Base-by-base conservation (phyloP, 1,140 invertebrate genomes). In the Pogonus chalceus region DNA sequence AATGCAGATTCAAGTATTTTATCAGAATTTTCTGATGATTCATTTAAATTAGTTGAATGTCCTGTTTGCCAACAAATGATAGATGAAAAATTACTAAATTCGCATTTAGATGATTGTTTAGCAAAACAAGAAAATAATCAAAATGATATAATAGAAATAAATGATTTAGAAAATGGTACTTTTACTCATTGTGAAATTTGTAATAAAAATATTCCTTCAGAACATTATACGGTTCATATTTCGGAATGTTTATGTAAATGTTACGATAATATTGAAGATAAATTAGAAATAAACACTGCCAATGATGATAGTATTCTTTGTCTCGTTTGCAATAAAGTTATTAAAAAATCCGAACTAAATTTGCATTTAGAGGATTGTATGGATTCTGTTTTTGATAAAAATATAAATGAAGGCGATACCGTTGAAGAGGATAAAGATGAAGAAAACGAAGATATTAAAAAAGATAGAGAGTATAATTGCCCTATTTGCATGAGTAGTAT, bases 291-390 rank as follows among this genome's bases (percentile, higher is more conserved):
- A 52, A 51, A 55, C 39, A 48, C 54, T 46, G 26, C 50, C 16
- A 52, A 48, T 48, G 55, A 60, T 22, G 48, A 62, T 39, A 53
- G 53, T n/a, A 49, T 61, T 18, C 60, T 59, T 20, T 87, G 85
- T 69, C 77, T 84, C 20, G 78, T 79, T 52, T 87, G 85, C 63
- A 76, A 76, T 20, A 68, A 69, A 37, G 59, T 67, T 31, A 69
- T 84, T 31, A 59, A 67, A 24, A 62, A 63, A 52, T 71, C 67
- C 24, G 55, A 71, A 1, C 69, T 84, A n/a, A 70, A 75, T 60
- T 70, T 76, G 50, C 83, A 85, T 73, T 69, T 84, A 23, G 81
- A 85, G 47, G 75, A 77, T 53, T 84, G 82, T 60, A 62, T 80
- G 35, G 58, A 62, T 37, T 59, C 53, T n/a, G 48, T 70, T 49